These are phyloP conservation scores for Daktulosphaira vitifoliae DNA, from an alignment of 1,140 invertebrate species.

Conservation along the genomic window DNA sequence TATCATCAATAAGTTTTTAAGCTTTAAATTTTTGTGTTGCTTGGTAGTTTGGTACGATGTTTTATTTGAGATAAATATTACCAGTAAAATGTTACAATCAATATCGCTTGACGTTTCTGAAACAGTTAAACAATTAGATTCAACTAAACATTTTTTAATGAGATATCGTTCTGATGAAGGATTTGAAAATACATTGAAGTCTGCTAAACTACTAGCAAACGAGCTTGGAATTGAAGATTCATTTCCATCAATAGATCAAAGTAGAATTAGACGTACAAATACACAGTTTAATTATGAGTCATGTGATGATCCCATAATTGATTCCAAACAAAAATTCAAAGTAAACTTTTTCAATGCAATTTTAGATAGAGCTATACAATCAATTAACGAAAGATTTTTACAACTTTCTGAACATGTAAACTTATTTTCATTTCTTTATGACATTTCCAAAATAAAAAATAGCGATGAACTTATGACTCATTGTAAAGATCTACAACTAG, in stretches of 20 bases:
- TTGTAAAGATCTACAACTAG: neutral
- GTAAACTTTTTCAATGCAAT: neutral
- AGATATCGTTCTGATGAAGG: neutral
- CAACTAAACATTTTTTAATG: neutral
- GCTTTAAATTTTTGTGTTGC: constrained; percentile 38
- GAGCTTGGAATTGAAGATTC: neutral
- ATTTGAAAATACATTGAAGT: neutral
- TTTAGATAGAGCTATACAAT: constrained; percentile 1
- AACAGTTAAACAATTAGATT: neutral
- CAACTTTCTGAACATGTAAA: neutral
- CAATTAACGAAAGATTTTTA: neutral
- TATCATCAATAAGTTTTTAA: constrained; percentile 35
- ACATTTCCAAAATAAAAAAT: constrained; percentile 3
- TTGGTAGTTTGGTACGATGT: constrained; percentile 41
- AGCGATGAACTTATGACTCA: neutral
- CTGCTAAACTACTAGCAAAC: neutral
- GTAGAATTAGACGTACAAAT: neutral
- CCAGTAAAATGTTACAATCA: constrained; percentile 36
- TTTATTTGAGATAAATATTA: constrained; percentile 39
- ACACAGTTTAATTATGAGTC: neutral
- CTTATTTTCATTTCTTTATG: neutral
- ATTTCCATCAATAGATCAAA: neutral
- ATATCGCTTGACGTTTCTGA: neutral
- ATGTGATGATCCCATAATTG: neutral
- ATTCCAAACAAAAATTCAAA: neutral